Evolutionary conservation across 2,113 vertebrate genomes (phyloP), one percentile per base, ranked within the genome.

Genomic region (Zootoca vivipara): DNA sequence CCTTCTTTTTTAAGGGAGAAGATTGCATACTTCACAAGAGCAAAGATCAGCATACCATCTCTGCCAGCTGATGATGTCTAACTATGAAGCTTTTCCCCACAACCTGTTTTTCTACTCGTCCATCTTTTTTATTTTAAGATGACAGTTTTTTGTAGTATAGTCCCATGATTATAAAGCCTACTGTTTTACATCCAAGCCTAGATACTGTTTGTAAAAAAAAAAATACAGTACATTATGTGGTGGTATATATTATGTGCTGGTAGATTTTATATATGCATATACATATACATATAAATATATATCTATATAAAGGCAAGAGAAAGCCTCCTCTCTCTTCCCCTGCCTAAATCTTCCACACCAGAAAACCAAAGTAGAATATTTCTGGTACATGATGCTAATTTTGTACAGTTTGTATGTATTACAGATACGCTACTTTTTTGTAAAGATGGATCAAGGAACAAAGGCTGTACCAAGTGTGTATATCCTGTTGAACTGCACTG

Each of bases 11-110:
- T 33, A 83, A 98, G 98, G 96, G 97, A 98, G 97, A 98, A 98
- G 96, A 98, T 98, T 6, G 97, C 98, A 8, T 98, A 98, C 90
- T 98, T 98, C 95, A 98, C 97, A 79, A 94, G 97, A 93, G 97
- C 97, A 1, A 98, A 97, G 96, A 97, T 98, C 85, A 97, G 95
- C 91, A 97, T 98, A 94, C 97, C 98, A 16, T 94, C 97, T 85
- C 96, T 98, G 87, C 97, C 97, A 1, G 97, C 96, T 15, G 97
- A 98, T 40, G 97, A 98, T 81, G 98, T 98, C 56, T 98, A 97
- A 96, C 91, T 70, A 30, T 73, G 1, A n/a, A n/a, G n/a, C 90
- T 91, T 35, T 58, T 15, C 67, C 56, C 78, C 78, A 5, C 91
- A 90, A 94, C 82, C 81, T 87, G 70, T 92, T 90, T 93, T 93